These are phyloP conservation scores for Cyphomyrmex costatus DNA, from an alignment of 1,140 invertebrate species.

Conservation along the genomic window DNA sequence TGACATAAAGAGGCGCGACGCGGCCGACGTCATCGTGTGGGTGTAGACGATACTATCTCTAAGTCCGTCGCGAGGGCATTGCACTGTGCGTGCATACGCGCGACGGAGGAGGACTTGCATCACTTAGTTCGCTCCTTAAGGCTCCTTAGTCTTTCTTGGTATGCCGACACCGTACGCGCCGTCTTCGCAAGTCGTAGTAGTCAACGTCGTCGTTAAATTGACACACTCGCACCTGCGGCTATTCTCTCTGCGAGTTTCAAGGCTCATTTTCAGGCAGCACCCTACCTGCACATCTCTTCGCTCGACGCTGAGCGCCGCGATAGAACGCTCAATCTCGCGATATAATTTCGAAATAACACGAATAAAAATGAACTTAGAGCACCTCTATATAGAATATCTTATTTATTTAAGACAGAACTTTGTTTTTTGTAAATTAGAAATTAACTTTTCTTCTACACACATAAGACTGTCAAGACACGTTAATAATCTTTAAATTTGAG, in stretches of 20 bases:
- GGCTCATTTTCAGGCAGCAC: conserved; percentile 40
- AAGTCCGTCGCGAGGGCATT: conserved; percentile 71
- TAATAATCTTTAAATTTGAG: neutral
- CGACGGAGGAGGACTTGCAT: conserved; percentile 59
- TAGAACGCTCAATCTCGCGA: neutral
- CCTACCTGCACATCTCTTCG: conserved; percentile 31
- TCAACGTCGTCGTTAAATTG: conserved; percentile 62
- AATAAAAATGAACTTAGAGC: neutral
- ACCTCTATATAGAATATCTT: neutral
- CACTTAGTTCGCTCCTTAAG: conserved; percentile 67
- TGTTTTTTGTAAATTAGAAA: neutral
- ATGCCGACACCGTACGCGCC: conserved; percentile 64
- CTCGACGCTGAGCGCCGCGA: conserved; percentile 3
- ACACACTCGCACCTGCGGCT: conserved; percentile 58
- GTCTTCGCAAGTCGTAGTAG: conserved; percentile 4
- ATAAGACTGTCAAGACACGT: neutral
- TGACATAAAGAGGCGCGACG: conserved; percentile 67
- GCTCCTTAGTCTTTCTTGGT: conserved; percentile 67
- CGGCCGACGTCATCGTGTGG: conserved; percentile 55
- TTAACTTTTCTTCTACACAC: neutral
- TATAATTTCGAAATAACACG: neutral
- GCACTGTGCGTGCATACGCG: conserved; percentile 55
- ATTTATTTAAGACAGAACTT: neutral
- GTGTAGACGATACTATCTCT: conserved; percentile 75
- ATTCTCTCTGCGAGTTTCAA: conserved; percentile 17